Evolutionary conservation across 2,113 vertebrate genomes (phyloP).

Genomic region (Chauna torquata): DNA sequence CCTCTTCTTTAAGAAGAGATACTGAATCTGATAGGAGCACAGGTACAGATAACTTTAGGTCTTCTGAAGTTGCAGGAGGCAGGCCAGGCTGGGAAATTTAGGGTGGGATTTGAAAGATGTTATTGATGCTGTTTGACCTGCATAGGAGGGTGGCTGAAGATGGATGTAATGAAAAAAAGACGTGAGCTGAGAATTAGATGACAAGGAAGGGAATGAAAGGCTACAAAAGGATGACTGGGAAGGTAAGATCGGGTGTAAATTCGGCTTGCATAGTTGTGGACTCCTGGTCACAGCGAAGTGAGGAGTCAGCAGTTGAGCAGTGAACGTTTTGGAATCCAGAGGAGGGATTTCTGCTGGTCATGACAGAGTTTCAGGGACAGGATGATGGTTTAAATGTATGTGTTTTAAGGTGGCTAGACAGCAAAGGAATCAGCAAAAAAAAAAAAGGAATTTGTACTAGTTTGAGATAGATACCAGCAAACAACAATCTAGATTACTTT

Average conservation of each 20-base stretch:
- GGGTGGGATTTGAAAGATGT: neutral
- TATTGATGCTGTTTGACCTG: neutral
- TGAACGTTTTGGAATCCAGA: neutral
- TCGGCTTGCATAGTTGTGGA: neutral
- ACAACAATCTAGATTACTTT: neutral
- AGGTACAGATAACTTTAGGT: neutral
- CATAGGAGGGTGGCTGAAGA: neutral
- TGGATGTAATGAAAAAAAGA: neutral
- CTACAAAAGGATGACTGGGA: neutral
- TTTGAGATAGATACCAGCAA: neutral
- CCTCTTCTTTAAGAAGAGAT: neutral
- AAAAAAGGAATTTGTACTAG: neutral
- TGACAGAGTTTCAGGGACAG: neutral
- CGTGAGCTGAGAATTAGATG: rapidly evolving
- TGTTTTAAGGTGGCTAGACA: neutral
- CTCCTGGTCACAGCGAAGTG: neutral
- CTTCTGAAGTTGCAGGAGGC: neutral
- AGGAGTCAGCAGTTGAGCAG: neutral
- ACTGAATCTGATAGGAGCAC: neutral
- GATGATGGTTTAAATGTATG: neutral
- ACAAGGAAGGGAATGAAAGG: neutral
- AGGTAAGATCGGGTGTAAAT: neutral
- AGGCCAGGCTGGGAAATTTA: neutral
- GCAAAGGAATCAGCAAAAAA: neutral
- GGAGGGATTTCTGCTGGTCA: neutral